Percentiles rank a stretch among this genome's conserved stretches.
phyloP scores from a whole-genome alignment of 2,888 invertebrate species.

The Drosophila emarginata region DNA sequence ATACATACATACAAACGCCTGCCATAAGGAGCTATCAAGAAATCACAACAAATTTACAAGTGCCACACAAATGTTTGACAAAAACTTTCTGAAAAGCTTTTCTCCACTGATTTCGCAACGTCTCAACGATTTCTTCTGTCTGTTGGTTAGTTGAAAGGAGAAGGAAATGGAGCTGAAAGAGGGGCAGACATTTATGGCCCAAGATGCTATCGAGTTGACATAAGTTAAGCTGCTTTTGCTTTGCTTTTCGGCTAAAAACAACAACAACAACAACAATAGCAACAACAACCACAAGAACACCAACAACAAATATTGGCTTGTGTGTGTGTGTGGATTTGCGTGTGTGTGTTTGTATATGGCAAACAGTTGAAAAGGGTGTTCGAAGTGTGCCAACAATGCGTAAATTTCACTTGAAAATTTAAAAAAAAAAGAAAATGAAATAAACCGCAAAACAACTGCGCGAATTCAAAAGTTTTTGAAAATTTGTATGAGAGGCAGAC shows the following conservation, averaged over 20 bases:
- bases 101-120: constrained; percentile 70
- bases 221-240: constrained; percentile 75
- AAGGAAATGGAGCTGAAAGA: constrained; percentile 4
- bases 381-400: constrained; percentile 57
- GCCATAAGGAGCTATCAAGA: constrained; percentile 71
- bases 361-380: constrained; percentile 62
- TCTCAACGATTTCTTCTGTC: constrained; percentile 65
- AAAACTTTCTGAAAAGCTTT: constrained; percentile 74
- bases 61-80: constrained; percentile 77
- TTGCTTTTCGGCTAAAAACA: constrained; percentile 60
- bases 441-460: constrained; percentile 51
- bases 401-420: constrained; percentile 59
- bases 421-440: constrained; percentile 37
- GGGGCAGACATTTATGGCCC: constrained; percentile 69
- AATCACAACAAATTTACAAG: constrained; percentile 77
- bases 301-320: constrained; percentile 9
- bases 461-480: constrained; percentile 57
- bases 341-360: constrained; percentile 26
- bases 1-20: constrained; percentile 30
- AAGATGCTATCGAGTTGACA: constrained; percentile 75
- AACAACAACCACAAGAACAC: not conserved
- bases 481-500: not conserved
- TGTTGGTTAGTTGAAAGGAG: not conserved
- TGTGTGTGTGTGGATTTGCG: constrained; percentile 8
- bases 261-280: constrained; percentile 37